phyloP scores from a whole-genome alignment of 2,797 vertebrate genomes.

The Chlorospingus flavigularis region DNA sequence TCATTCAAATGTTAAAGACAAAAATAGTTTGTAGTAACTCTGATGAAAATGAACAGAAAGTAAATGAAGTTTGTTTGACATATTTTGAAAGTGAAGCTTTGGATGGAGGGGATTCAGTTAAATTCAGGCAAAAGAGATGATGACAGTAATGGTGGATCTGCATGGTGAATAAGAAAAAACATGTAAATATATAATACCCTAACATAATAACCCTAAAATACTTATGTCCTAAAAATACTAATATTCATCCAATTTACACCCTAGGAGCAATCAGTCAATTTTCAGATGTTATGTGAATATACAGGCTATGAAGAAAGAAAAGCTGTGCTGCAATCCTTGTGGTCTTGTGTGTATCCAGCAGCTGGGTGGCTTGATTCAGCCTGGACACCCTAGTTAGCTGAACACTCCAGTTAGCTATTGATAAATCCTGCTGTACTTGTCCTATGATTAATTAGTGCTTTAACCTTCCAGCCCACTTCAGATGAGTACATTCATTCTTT shows the following conservation, averaged over 20 bases:
- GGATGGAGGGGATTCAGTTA: neutral
- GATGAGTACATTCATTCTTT: neutral
- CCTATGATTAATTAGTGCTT: neutral
- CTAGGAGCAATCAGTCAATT: neutral
- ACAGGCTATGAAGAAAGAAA: neutral
- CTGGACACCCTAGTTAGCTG: neutral
- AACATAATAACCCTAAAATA: neutral
- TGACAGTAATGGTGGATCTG: neutral
- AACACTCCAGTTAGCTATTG: neutral
- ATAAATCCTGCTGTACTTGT: neutral
- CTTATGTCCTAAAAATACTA: neutral
- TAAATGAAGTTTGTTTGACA: neutral
- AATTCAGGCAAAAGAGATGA: neutral
- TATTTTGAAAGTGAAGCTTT: neutral
- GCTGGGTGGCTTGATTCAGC: neutral
- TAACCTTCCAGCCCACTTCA: neutral
- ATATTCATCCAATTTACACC: neutral
- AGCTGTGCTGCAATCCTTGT: rapidly evolving
- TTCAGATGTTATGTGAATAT: neutral
- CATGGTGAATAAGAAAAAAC: neutral
- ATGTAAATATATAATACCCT: neutral
- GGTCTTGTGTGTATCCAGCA: neutral
- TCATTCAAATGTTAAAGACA: neutral
- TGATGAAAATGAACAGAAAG: neutral
- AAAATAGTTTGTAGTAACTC: neutral